Conservation (phyloP, 2,797 vertebrate genomes). For the Muscicapa striata region DNA sequence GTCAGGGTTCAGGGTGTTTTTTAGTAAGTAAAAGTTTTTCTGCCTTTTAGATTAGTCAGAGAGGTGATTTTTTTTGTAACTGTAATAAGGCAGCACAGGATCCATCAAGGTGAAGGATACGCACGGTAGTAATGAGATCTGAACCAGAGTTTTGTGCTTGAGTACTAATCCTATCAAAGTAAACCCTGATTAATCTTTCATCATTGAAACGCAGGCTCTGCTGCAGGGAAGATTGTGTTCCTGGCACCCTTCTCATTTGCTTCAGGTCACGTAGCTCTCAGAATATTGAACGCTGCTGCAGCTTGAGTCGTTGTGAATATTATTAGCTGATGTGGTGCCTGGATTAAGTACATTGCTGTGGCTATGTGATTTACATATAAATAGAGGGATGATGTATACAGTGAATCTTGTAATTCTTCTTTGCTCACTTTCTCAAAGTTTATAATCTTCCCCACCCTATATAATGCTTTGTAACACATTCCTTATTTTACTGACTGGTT, state of each 20-base stretch:
- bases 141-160: conserved; percentile 59
- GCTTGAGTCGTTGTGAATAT: conserved; percentile 43
- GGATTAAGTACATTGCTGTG: conserved; percentile 36
- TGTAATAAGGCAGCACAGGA: conserved; percentile 14
- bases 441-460: neutral
- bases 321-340: conserved; percentile 44
- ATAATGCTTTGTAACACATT: neutral
- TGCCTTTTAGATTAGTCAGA: conserved; percentile 16
- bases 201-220: conserved; percentile 1
- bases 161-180: conserved; percentile 74
- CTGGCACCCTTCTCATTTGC: conserved; percentile 71
- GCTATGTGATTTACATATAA: conserved; percentile 62
- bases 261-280: conserved; percentile 49
- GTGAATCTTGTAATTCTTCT: conserved; percentile 4
- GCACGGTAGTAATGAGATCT: conserved; percentile 59
- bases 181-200: conserved; percentile 73
- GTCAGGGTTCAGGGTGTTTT: fast-evolving
- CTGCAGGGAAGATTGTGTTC: conserved; percentile 63
- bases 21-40: neutral
- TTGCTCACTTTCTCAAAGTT: neutral
- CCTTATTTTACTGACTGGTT: neutral
- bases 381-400: neutral
- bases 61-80: neutral
- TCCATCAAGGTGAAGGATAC: conserved; percentile 60
- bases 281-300: conserved; percentile 54